Evolutionary conservation across 2,113 vertebrate species (phyloP), one percentile per base, ranked within the genome.

Genomic region (Merops nubicus): DNA sequence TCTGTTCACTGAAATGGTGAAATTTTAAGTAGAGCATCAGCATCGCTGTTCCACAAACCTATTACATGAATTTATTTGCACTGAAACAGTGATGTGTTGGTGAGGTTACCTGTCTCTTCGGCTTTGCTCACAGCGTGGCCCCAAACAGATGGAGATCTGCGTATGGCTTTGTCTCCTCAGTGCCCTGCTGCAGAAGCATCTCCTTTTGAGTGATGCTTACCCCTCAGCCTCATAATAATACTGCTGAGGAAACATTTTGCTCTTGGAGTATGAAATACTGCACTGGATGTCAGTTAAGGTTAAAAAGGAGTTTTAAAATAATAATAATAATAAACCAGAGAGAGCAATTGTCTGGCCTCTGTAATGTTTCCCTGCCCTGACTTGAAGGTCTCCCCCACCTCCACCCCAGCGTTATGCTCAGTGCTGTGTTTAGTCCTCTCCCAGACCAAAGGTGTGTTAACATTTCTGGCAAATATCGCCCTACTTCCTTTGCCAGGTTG

Each of bases 321-420:
- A 16, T 36, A 29, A 47, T 15, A 60, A 54, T 21, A 31, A 50
- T 16, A 47, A 57, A 31, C 5, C 42, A 38, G 20, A 29, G 22
- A 90, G 38, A 83, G 70, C 4, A 3, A 21, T 56, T 64, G 28
- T 51, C 43, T 88, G 81, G 64, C 36, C 17, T 88, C n/a, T 15
- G 16, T 25, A n/a, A 33, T 42, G 31, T 85, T 91, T 60, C 85
- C 14, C 40, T 64, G 36, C 48, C 50, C 70, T 56, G 62, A 12
- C 31, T 36, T 26, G 23, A 47, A 85, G 51, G 63, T 43, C 64
- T 84, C 23, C 26, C 34, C 83, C 36, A n/a, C 19, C 81, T 89
- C 54, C 48, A 8, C n/a, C 28, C 38, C 1, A 0, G 43, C n/a
- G 3, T 1, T 26, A 8, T 4, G 33, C 62, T 57, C 10, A 0